phyloP scores from a whole-genome alignment of 1,140 invertebrate genomes.

The Panonychus citri region DNA sequence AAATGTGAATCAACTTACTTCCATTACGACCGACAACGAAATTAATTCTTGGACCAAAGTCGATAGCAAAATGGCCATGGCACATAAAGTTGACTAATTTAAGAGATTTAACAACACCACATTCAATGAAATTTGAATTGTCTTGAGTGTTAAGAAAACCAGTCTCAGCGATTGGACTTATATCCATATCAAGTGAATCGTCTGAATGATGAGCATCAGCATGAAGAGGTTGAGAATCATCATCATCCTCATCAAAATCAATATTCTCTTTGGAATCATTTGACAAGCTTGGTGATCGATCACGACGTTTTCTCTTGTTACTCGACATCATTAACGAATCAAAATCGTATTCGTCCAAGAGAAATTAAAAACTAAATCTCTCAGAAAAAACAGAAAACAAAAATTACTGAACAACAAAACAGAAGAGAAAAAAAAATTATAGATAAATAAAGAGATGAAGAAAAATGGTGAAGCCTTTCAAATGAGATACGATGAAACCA shows the following conservation, averaged over 20 bases:
- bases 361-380: too few species aligned
- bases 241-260: neutral
- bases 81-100: conserved; percentile 76
- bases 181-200: neutral
- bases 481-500: neutral
- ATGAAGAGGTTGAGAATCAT: neutral
- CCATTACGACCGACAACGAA: conserved; percentile 81
- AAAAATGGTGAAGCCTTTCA: neutral
- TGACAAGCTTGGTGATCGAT: neutral
- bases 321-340: neutral
- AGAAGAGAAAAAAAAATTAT: neutral
- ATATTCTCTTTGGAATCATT: neutral
- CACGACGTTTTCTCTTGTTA: neutral
- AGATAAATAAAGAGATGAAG: neutral
- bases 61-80: conserved; percentile 49
- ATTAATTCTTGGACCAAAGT: conserved; percentile 51
- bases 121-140: neutral
- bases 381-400: neutral
- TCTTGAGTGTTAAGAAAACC: neutral
- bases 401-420: neutral
- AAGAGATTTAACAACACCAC: conserved; percentile 48
- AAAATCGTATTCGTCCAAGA: neutral
- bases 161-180: neutral
- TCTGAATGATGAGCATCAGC: neutral
- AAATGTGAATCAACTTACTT: conserved; percentile 32